Evolutionary conservation across 2,113 vertebrate species (phyloP), one percentile per base, ranked within the genome.

Genomic region (Pangasianodon hypophthalmus): DNA sequence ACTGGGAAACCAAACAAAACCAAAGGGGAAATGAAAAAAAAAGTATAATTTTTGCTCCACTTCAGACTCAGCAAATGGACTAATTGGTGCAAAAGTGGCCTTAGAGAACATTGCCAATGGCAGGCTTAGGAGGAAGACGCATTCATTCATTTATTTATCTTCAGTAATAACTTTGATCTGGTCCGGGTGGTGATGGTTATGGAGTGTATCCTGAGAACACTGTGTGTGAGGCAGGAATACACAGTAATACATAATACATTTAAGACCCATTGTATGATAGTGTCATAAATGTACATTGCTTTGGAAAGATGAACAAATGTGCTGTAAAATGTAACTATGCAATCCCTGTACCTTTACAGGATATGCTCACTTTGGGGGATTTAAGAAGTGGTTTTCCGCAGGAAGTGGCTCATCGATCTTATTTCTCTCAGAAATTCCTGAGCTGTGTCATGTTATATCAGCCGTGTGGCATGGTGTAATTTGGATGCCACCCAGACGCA

Each of bases 401-500:
- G 11, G 21, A 64, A 64, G 14, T 73, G 3, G 3, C 48, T 86
- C n/a, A 71, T 52, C 64, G 1, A 24, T 86, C 46, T 71, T 67
- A 62, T 50, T 69, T 50, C 58, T 52, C 46, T 69, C 62, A 69
- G 14, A 50, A 46, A 69, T 69, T 48, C 62, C 41, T 69, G 44
- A 21, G 29, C 62, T 37, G 29, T n/a, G 18, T 85, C 18, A n/a
- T 85, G 60, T 54, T 84, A 60, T 46, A 62, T 84, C 64, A 73
- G 84, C 44, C 18, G 7, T 64, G 13, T 67, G 44, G 44, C 16
- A 50, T 32, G 44, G 84, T 71, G 64, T 21, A 71, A 86, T 86
- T 54, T 69, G 64, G 64, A 50, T 71, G 48, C 48, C 48, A 86
- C n/a, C 48, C 46, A 71, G 41, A 86, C 14, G 64, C n/a, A 86